A percentile compares a stretch with the other conserved stretches of the same genome.
Conservation (phyloP, 2,888 invertebrate genomes). For the Elysia crispata region DNA sequence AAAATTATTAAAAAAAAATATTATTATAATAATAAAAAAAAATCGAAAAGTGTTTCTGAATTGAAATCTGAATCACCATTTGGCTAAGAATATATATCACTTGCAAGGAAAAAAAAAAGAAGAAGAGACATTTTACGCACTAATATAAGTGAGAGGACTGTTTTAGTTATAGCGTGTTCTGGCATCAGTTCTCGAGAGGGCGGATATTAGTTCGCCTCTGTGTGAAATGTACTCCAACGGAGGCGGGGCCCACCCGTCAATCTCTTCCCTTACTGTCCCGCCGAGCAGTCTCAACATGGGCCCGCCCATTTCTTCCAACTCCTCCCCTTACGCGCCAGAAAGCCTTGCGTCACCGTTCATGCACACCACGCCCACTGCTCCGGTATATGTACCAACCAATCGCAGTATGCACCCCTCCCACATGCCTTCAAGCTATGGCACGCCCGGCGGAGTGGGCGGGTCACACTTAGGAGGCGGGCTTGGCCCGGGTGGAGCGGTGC, state of each 20-base stretch:
- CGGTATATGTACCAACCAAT: conserved; percentile 71
- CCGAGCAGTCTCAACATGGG: conserved; percentile 25
- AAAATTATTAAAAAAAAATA: no score
- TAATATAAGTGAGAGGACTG: no score
- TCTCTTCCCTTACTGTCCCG: conserved; percentile 14
- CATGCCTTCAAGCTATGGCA: conserved; percentile 29
- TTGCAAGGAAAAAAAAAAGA: no score
- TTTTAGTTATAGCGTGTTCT: no score
- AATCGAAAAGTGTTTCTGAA: no score
- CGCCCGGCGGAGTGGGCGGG: not conserved
- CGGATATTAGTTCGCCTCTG: not conserved
- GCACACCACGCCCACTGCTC: conserved; percentile 52
- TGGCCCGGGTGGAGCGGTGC: conserved; percentile 32
- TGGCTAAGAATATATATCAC: no score
- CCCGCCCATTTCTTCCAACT: conserved; percentile 31
- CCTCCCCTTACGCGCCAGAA: conserved; percentile 49
- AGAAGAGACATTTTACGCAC: no score
- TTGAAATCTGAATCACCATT: no score
- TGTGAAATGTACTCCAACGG: conserved; percentile 37
- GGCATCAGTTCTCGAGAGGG: no score
- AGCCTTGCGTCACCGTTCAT: conserved; percentile 47
- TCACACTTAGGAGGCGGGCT: conserved; percentile 6
- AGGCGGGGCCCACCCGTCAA: conserved; percentile 12
- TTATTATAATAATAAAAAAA: no score
- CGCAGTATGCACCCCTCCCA: conserved; percentile 54